Conservation (phyloP, 2,888 invertebrate species). For the Latrodectus hesperus region DNA sequence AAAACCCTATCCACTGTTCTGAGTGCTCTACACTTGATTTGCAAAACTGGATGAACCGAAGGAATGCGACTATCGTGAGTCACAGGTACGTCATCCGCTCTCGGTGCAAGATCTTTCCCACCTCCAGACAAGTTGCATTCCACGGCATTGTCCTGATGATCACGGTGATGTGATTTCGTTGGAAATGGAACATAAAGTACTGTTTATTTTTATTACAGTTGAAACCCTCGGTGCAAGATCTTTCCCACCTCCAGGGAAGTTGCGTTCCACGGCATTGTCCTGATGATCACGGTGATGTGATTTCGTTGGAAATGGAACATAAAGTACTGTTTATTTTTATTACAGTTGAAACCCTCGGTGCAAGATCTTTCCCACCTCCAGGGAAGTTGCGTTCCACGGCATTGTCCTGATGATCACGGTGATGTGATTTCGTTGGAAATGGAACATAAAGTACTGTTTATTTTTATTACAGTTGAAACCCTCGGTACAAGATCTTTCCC, state of each 20-base stretch:
- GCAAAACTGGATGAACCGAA: constrained; percentile 25
- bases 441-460: constrained; percentile 37
- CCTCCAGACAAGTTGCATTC: constrained; percentile 6
- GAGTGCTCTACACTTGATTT: constrained; percentile 24
- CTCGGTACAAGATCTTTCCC: too few species aligned
- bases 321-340: constrained; percentile 20
- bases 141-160: not conserved
- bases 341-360: not conserved
- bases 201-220: too few species aligned
- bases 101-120: not conserved
- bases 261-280: too few species aligned
- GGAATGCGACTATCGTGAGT: not conserved
- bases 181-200: too few species aligned
- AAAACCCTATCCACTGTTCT: constrained; percentile 39
- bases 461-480: not conserved
- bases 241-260: too few species aligned
- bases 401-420: not conserved
- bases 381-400: too few species aligned
- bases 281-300: not conserved
- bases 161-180: too few species aligned
- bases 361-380: too few species aligned
- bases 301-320: constrained; percentile 39
- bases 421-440: constrained; percentile 14
- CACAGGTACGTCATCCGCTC: not conserved
- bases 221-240: too few species aligned